phyloP scores from a whole-genome alignment of 2,888 invertebrate genomes.

The Blastobasis lacticolella region DNA sequence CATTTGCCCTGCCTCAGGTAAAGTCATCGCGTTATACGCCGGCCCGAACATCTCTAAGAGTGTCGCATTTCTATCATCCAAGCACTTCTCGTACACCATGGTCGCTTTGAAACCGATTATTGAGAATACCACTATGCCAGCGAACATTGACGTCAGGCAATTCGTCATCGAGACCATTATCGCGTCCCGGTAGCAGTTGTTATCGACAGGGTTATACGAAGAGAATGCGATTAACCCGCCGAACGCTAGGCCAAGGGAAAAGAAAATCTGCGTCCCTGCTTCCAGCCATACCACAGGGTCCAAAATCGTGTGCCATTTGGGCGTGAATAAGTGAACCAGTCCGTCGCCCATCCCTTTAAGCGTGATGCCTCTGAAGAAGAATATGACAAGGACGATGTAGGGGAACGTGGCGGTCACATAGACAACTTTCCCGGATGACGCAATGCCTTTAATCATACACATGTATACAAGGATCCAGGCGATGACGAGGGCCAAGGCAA shows the following conservation, averaged over 20 bases:
- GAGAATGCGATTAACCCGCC: slow-evolving; percentile 97
- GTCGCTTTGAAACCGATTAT: slow-evolving; percentile 95
- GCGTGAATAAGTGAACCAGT: slow-evolving; percentile 90
- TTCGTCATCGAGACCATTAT: slow-evolving; percentile 94
- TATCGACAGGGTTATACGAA: slow-evolving; percentile 97
- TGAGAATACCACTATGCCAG: slow-evolving; percentile 96
- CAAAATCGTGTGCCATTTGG: slow-evolving; percentile 91
- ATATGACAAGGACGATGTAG: slow-evolving; percentile 94
- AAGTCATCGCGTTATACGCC: slow-evolving; percentile 49
- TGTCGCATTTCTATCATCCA: slow-evolving; percentile 77
- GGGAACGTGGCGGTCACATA: slow-evolving; percentile 98
- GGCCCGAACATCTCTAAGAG: slow-evolving; percentile 73
- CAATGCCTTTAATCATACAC: slow-evolving; percentile 98
- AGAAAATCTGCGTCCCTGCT: slow-evolving; percentile 98
- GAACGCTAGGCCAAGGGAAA: slow-evolving; percentile 95
- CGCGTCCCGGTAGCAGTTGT: slow-evolving; percentile 96
- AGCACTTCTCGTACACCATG: slow-evolving; percentile 85
- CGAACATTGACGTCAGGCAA: slow-evolving; percentile 96
- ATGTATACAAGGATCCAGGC: slow-evolving; percentile 97
- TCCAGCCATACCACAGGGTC: slow-evolving; percentile 98
- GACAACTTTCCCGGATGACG: slow-evolving; percentile 96
- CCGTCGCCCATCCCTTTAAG: slow-evolving; percentile 91
- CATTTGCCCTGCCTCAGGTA: slow-evolving; percentile 74
- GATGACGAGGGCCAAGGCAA: slow-evolving; percentile 87
- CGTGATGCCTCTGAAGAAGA: slow-evolving; percentile 95